Evolutionary conservation across 2,113 vertebrate species (phyloP), one percentile per base, ranked within the genome.

Genomic region (Lichenostomus cassidix): DNA sequence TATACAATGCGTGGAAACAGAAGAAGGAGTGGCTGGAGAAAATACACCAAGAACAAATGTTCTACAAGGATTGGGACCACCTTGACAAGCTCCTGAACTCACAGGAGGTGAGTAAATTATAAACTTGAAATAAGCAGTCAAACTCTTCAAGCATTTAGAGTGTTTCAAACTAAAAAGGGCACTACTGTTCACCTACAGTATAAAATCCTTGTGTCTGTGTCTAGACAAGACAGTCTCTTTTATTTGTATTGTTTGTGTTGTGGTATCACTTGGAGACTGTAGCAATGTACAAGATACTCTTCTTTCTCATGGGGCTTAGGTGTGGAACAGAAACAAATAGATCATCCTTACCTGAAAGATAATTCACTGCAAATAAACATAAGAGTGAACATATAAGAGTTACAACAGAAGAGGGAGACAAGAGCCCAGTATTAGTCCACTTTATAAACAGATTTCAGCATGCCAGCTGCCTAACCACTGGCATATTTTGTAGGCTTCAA

Each of bases 61-160:
- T 99, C 96, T 98, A 98, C 96, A 98, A 98, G 85, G 98, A 99
- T 12, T 97, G 96, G 15, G 92, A 94, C 84, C 96, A 96, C 96
- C 95, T 99, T 93, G 98, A 98, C 52, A 98, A 97, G 94, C 98
- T 96, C 39, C 97, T 98, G 74, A 97, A 94, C n/a, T 98, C 98
- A 3, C 98, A 99, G 93, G 98, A 99, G 98, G 98, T 98, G 27
- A 17, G 95, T 47, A 64, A 82, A 62, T 44, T 55, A 24, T 29
- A 41, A 42, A 27, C 15, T 67, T 28, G 15, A 85, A 76, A 89
- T 44, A 83, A 80, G 52, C 37, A 58, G 22, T 44, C 94, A 44
- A 59, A 76, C 10, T 80, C 37, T 68, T 87, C 18, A n/a, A 64
- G 13, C 3, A 15, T 60, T 42, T 90, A 28, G 78, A 84, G 17